Evolutionary conservation across 30 jellyfish, hydroid and myxozoan genomes (phyloP).

Genomic region (Morbakka virulenta): DNA sequence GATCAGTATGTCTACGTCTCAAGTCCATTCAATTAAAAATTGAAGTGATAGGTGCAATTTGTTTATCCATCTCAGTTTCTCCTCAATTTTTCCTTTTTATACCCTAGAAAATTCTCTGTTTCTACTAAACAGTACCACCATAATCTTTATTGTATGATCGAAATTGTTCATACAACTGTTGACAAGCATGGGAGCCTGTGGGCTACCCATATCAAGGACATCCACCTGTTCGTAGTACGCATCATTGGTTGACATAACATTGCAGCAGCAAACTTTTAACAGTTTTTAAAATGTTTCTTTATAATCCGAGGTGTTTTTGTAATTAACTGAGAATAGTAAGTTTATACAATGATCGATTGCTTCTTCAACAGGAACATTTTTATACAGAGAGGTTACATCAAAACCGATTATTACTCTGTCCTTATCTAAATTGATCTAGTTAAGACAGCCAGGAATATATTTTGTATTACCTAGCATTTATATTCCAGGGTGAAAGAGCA

Average conservation of each 20-base stretch:
- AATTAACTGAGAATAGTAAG: conserved; percentile 8
- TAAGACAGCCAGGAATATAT: too few species aligned
- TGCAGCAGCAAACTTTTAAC: conserved; percentile 19
- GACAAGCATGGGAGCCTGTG: too few species aligned
- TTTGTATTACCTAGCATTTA: too few species aligned
- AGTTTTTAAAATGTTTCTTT: conserved; percentile 19
- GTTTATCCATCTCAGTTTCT: conserved; percentile 24
- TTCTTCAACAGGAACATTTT: neutral
- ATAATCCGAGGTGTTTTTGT: conserved; percentile 10
- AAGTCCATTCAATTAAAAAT: conserved; percentile 24
- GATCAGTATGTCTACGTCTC: too few species aligned
- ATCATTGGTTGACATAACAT: neutral
- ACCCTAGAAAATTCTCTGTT: conserved; percentile 17
- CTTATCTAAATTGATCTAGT: too few species aligned
- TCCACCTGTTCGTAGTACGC: conserved; percentile 21
- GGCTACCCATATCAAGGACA: conserved; percentile 30
- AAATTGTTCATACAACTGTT: too few species aligned
- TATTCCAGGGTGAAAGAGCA: too few species aligned
- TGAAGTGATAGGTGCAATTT: conserved; percentile 20
- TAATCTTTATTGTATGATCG: conserved; percentile 1
- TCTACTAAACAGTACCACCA: conserved; percentile 15
- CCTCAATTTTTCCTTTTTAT: conserved; percentile 8
- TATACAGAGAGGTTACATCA: too few species aligned
- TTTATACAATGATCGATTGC: conserved; percentile 37
- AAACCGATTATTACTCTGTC: too few species aligned